Percentiles rank a stretch among this genome's conserved stretches.
Evolutionary conservation across 35 echinoderm and acorn worm species (phyloP).

Genomic region (Chiridota heheva): DNA sequence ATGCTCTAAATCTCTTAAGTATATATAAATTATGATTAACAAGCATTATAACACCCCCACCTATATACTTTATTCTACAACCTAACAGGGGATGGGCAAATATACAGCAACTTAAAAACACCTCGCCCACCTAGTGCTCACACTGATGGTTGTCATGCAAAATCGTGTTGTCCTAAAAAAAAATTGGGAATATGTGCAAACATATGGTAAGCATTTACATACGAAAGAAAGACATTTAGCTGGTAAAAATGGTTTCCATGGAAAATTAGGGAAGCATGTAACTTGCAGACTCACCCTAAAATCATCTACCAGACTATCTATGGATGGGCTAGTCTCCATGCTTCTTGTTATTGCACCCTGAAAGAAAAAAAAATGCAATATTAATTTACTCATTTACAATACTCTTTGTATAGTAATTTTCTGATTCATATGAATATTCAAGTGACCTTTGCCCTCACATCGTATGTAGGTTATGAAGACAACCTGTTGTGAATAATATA

Average conservation of each 20-base stretch:
- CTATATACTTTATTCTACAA: too few relatives aligned
- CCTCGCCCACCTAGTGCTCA: slow-evolving; percentile 3
- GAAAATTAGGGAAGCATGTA: background rate
- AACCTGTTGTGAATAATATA: too few relatives aligned
- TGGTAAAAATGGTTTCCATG: background rate
- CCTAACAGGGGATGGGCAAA: too few relatives aligned
- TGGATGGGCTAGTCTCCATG: slow-evolving; percentile 77
- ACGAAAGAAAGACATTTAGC: background rate
- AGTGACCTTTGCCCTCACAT: too few relatives aligned
- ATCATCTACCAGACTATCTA: slow-evolving; percentile 75
- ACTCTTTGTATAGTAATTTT: background rate
- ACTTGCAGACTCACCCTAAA: slow-evolving; percentile 70
- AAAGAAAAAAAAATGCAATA: slow-evolving; percentile 20
- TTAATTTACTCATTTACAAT: background rate
- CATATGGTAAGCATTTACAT: too few relatives aligned
- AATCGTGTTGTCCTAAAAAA: background rate
- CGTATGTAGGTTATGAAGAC: too few relatives aligned
- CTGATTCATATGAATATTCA: background rate
- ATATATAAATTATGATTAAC: too few relatives aligned
- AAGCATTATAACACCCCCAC: too few relatives aligned
- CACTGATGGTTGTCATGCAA: background rate
- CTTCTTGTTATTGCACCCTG: slow-evolving; percentile 68
- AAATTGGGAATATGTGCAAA: background rate
- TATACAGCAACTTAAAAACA: background rate
- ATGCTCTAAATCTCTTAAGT: too few relatives aligned